These are phyloP conservation scores for Sapajus apella DNA, from an alignment of 2,113 vertebrate genomes.

Conservation along the genomic window DNA sequence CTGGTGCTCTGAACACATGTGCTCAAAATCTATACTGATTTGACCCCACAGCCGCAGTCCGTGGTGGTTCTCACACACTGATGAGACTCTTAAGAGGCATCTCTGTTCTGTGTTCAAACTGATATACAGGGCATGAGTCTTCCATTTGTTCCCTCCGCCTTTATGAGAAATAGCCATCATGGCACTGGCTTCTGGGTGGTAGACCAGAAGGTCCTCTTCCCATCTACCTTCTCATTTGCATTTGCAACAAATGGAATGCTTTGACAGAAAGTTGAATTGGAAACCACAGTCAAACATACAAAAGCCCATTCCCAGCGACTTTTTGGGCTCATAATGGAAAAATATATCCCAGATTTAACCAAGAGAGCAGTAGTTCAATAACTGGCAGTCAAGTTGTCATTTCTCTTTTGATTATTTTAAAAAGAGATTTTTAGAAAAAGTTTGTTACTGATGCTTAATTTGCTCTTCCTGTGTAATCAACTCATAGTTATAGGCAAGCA, in stretches of 20 bases:
- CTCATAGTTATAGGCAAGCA: neutral
- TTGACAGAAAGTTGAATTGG: neutral
- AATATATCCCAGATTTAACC: neutral
- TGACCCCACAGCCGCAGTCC: neutral
- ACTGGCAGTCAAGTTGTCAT: neutral
- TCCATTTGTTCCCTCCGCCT: neutral
- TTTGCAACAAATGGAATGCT: neutral
- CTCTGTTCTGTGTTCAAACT: neutral
- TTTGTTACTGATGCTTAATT: neutral
- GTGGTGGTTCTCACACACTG: neutral
- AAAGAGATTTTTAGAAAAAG: neutral
- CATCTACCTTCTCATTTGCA: neutral
- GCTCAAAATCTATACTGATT: neutral
- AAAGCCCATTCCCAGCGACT: neutral
- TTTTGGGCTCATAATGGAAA: neutral
- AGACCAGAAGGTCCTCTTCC: neutral
- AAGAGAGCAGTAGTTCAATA: neutral
- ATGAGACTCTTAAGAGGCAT: neutral
- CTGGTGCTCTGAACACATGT: neutral
- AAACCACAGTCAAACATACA: neutral
- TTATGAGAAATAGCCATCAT: neutral
- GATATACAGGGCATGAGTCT: accelerated
- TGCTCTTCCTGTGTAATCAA: neutral
- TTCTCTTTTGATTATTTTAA: slow-evolving; percentile 14
- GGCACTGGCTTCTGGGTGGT: neutral